Conservation (phyloP, 2,888 invertebrate genomes). For the Thymelicus sylvestris region DNA sequence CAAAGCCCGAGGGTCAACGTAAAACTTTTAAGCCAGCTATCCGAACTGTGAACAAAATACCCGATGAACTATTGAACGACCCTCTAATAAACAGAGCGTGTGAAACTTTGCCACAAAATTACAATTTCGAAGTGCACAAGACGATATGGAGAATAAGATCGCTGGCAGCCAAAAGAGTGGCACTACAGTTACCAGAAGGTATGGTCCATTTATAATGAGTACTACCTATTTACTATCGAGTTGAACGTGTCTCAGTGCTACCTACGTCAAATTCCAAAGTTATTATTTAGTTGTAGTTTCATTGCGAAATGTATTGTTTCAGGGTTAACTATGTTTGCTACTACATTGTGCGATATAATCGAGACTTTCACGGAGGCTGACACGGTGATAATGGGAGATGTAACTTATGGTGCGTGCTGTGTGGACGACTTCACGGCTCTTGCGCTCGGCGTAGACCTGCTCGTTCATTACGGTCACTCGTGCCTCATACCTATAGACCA, state of each 20-base stretch:
- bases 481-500: conserved; percentile 96
- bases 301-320: conserved; percentile 29
- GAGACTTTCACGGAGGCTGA: conserved; percentile 95
- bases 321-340: conserved; percentile 94
- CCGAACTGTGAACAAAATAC: conserved; percentile 91
- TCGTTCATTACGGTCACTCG: conserved; percentile 99
- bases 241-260: too few species aligned
- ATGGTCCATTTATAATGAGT: conserved; percentile 29
- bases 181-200: conserved; percentile 98
- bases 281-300: too few species aligned
- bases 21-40: conserved; percentile 91
- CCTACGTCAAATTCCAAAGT: too few species aligned
- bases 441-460: conserved; percentile 94
- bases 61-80: conserved; percentile 91
- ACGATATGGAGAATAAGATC: conserved; percentile 98
- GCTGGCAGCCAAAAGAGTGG: conserved; percentile 93
- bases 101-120: conserved; percentile 93
- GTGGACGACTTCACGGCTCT: conserved; percentile 98
- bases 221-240: too few species aligned
- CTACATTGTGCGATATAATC: conserved; percentile 96
- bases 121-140: conserved; percentile 99
- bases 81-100: conserved; percentile 89
- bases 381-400: conserved; percentile 98
- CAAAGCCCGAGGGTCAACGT: conserved; percentile 88
- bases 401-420: conserved; percentile 99